A percentile compares a stretch with the other conserved stretches of the same genome.
Conservation (phyloP, 2,797 vertebrate genomes). For the Emys orbicularis region DNA sequence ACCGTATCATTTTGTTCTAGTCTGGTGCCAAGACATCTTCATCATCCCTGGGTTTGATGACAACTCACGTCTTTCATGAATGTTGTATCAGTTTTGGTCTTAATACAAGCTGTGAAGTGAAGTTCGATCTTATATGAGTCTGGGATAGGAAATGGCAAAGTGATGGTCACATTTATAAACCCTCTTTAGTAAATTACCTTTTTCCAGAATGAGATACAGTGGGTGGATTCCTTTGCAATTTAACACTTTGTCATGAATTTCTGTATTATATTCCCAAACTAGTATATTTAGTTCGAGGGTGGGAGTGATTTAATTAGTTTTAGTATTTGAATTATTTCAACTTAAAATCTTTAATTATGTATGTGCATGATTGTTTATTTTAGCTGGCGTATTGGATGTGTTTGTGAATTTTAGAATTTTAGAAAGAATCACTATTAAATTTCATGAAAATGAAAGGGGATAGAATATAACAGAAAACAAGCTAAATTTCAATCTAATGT, state of each 20-base stretch:
- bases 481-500: neutral
- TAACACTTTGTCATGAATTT: neutral
- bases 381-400: neutral
- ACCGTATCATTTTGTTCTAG: neutral
- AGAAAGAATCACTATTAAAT: too few relatives aligned
- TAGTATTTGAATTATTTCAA: neutral
- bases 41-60: slow-evolving; percentile 15
- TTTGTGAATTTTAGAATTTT: neutral
- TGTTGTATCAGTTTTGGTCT: slow-evolving; percentile 24
- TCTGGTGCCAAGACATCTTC: slow-evolving; percentile 26
- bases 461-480: neutral
- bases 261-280: neutral
- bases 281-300: neutral
- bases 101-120: slow-evolving; percentile 8
- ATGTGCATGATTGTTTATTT: neutral
- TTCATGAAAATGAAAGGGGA: neutral
- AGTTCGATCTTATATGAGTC: neutral
- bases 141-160: neutral
- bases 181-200: neutral
- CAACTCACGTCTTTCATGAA: neutral
- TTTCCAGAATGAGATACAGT: neutral
- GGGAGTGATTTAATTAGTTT: neutral
- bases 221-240: neutral
- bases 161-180: neutral
- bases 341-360: neutral